Percentiles rank a stretch among this genome's conserved stretches.
Conservation (phyloP, 2,797 vertebrate genomes). For the Silurus aristotelis region DNA sequence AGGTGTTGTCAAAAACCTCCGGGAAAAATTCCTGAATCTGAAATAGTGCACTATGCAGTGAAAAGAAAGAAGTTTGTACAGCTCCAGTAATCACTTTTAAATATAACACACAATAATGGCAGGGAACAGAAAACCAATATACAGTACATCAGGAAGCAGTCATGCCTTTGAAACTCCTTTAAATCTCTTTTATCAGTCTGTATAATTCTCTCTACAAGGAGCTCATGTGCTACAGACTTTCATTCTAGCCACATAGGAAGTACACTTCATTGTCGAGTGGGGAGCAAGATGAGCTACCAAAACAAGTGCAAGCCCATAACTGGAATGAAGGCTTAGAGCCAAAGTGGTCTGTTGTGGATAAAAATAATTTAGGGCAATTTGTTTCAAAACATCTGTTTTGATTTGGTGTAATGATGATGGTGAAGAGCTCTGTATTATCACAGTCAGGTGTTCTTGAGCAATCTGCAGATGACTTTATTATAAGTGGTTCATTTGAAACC, state of each 20-base stretch:
- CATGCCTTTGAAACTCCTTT: neutral
- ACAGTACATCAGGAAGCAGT: neutral
- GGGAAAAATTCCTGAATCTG: conserved; percentile 1
- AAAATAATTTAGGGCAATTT: neutral
- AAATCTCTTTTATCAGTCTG: too few relatives aligned
- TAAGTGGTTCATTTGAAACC: neutral
- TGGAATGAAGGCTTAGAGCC: neutral
- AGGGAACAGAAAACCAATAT: neutral
- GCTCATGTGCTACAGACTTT: neutral
- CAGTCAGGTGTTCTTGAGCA: neutral
- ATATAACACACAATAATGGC: neutral
- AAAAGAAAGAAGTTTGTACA: neutral
- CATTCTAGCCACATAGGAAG: neutral
- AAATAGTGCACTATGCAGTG: neutral
- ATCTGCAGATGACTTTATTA: neutral
- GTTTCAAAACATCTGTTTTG: neutral
- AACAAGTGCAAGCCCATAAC: neutral
- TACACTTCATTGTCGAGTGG: neutral
- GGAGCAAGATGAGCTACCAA: neutral
- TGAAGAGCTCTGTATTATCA: neutral
- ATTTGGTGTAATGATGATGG: neutral
- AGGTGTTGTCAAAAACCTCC: conserved; percentile 23
- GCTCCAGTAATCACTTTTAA: neutral
- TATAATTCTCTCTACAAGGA: neutral
- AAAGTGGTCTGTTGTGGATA: too few relatives aligned